Percentiles rank a stretch among this genome's conserved stretches.
Evolutionary conservation across 2,113 vertebrate species (phyloP).

Genomic region (Mus spicilegus): DNA sequence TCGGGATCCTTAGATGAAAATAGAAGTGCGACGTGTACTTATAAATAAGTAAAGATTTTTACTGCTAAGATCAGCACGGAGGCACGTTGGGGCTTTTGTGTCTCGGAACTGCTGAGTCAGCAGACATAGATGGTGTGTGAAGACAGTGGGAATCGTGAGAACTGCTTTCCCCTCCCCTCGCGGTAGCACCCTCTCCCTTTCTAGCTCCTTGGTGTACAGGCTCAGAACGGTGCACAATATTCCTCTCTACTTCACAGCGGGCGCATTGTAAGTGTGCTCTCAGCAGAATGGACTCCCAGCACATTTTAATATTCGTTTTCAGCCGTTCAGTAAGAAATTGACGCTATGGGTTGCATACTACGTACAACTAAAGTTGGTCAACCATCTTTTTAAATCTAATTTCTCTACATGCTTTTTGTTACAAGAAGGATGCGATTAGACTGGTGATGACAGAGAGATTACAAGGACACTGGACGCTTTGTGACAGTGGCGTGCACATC

Average conservation of each 20-base stretch:
- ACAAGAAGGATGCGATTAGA: neutral
- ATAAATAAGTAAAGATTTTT: constrained; percentile 66
- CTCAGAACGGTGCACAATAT: neutral
- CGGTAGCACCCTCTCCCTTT: too few species aligned
- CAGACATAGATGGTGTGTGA: neutral
- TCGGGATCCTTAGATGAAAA: constrained; percentile 46
- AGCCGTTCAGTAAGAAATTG: neutral
- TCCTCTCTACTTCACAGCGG: neutral
- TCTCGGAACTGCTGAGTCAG: neutral
- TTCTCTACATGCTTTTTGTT: neutral
- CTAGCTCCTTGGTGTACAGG: neutral
- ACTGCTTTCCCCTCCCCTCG: fast-evolving
- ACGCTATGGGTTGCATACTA: neutral
- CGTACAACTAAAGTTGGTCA: neutral
- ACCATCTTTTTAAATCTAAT: neutral
- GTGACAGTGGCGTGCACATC: neutral
- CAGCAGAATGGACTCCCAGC: neutral
- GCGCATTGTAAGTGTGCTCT: neutral
- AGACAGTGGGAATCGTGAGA: neutral
- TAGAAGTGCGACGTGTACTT: constrained; percentile 56
- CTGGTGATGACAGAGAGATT: neutral
- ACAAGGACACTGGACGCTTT: neutral
- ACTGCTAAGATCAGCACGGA: constrained; percentile 59
- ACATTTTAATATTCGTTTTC: neutral
- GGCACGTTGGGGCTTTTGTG: constrained; percentile 29